Percentiles rank a stretch among this genome's conserved stretches.
These are phyloP conservation scores for Hapalemur alaotrensis DNA, from an alignment of 2,797 vertebrate species.

Conservation along the genomic window DNA sequence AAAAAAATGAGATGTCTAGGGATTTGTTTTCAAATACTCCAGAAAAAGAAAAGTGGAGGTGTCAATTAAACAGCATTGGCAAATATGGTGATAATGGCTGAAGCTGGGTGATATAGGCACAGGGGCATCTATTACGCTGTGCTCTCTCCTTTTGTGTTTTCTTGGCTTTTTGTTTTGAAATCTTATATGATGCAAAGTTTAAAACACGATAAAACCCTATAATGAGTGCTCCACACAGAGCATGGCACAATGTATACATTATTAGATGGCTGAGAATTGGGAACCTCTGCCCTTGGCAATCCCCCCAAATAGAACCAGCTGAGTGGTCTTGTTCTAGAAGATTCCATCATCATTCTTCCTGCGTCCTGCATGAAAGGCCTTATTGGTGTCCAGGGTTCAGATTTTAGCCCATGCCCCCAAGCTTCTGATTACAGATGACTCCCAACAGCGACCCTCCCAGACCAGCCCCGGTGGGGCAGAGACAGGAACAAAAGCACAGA, in stretches of 20 bases:
- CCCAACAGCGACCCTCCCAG: background rate
- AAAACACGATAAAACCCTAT: background rate
- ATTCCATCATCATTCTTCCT: no score
- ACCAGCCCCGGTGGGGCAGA: background rate
- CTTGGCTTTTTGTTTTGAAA: background rate
- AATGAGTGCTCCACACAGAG: background rate
- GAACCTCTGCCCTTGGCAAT: background rate
- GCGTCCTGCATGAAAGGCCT: background rate
- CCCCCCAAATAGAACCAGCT: fast-evolving
- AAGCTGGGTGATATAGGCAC: background rate
- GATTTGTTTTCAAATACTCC: background rate
- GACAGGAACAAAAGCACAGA: background rate
- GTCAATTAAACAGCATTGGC: no score
- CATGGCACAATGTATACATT: no score
- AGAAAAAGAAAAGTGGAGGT: background rate
- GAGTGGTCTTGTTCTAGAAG: background rate
- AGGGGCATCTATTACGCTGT: background rate
- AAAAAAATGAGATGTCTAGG: background rate
- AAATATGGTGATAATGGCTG: background rate
- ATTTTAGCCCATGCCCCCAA: no score
- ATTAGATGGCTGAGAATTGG: background rate
- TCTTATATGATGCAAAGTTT: background rate
- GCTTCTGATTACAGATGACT: background rate
- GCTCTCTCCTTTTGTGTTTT: background rate
- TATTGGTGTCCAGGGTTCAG: background rate